phyloP scores from a whole-genome alignment of 53 echinoderm and acorn worm genomes.

The Stichopus horrens region DNA sequence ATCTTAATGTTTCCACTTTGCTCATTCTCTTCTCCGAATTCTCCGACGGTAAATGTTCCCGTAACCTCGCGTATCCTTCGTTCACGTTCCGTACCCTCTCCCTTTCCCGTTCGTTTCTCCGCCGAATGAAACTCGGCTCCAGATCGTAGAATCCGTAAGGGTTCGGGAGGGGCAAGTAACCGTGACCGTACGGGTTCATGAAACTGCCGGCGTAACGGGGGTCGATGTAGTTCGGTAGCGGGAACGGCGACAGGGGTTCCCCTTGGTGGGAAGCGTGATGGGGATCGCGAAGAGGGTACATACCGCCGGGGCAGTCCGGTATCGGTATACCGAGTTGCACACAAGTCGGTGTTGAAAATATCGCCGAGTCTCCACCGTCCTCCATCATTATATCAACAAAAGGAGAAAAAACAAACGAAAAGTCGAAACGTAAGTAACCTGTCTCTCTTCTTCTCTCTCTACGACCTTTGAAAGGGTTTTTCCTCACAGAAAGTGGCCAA shows the following conservation, averaged over 20 bases:
- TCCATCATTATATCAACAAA: constrained; percentile 41
- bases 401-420: neutral
- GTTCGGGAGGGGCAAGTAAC: constrained; percentile 90
- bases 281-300: constrained; percentile 83
- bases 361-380: constrained; percentile 75
- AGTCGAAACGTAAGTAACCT: neutral
- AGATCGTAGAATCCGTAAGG: constrained; percentile 98
- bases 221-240: constrained; percentile 84
- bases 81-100: constrained; percentile 96
- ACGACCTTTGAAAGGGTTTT: too few relatives aligned
- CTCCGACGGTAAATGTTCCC: constrained; percentile 89
- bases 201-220: constrained; percentile 86
- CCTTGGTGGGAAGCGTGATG: constrained; percentile 58
- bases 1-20: constrained; percentile 89
- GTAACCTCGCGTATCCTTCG: constrained; percentile 92
- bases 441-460: neutral
- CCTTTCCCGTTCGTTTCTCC: constrained; percentile 94
- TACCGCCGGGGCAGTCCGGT: constrained; percentile 82
- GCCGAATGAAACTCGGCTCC: constrained; percentile 94
- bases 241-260: constrained; percentile 40
- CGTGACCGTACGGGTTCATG: constrained; percentile 88
- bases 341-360: constrained; percentile 97
- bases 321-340: constrained; percentile 97
- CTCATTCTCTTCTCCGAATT: constrained; percentile 97
- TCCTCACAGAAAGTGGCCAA: too few relatives aligned